Base-by-base conservation (phyloP, 64 coral and sea anemone species). In the Hydrozoanthus tunicans region DNA sequence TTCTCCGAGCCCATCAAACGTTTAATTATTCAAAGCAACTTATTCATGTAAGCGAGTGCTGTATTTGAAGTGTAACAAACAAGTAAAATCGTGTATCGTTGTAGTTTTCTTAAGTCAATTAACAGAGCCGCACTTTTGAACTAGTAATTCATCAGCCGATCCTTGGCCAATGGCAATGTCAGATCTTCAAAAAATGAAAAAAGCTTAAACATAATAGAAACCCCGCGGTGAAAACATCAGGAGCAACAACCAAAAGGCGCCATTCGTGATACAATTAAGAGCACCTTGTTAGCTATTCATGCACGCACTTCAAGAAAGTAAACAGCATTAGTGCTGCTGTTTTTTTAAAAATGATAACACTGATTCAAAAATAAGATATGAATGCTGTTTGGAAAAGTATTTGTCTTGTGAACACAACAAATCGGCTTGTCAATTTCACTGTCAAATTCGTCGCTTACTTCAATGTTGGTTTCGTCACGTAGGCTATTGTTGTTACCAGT, bases 381-480 rank as follows among this genome's bases (percentile, higher is more conserved):
- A 72, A 86, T 86, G 83, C 20, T 53, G 4, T 72, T 72, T 86
- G 71, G 83, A 86, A 86, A 86, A 72, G 3, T 73, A 27, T 86
- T 57, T 86, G 67, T 86, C 83, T 86, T 73, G 67, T 13, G 73
- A 85, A 55, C 13, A 85, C 51, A 17, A 64, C 64, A 70, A 86
- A 86, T 27, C 83, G 15, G 64, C 83, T 73, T 58, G 82, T 85
- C 82, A 85, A 58, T 56, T 56, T 64, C 13, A 8, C 74, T 83
- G 64, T 82, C 78, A 55, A 55, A 59, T 82, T 63, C 80, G 59
- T 89, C 88, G 91, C 89, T 69, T 59, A 74, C 56, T 93, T 65
- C 65, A 64, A 57, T 92, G 70, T 85, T 70, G 74, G 58, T 78
- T 92, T 88, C 82, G 91, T 93, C 83, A 93, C 91, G 91, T 85